Base-by-base conservation (phyloP, 2,888 invertebrate species). In the Drosophila kuntzei region DNA sequence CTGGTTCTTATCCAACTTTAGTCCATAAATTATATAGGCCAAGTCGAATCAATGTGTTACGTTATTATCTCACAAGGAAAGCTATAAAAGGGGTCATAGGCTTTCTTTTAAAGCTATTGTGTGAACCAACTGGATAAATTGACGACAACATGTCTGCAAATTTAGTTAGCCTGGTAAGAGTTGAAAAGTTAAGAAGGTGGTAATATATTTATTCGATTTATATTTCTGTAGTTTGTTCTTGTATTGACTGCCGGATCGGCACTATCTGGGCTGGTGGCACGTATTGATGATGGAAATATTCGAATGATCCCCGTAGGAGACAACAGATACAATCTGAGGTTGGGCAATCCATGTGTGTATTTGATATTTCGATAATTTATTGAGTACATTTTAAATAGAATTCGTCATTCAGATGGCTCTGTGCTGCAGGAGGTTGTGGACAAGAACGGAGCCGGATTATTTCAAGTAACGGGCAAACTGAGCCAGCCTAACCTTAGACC, bases 41-140 rank as follows among this genome's bases (percentile, higher is more conserved):
- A 60, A 71, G 47, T 20, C 65, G 47, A 79, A 80, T 82, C 61
- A 55, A 76, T 79, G 36, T 50, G 75, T 61, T 62, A 47, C 49
- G 58, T 37, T 16, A n/a, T 16, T 32, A 51, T 47, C 36, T 27
- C 14, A 47, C 22, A 6, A 53, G 8, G 11, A 34, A 37, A 25
- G 14, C 25, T 51, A 62, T 71, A 71, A 43, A 71, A 46, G 8
- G 46, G 22, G 2, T 27, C 8, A 54, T 49, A 16, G 34, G 7
- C 12, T 14, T 5, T 25, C 12, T 16, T 25, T n/a, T 7, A 6
- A 20, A 4, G 5, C 18, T 27, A 36, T 22, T 22, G 9, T 6
- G 11, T 3, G 2, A 37, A 3, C 1, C 8, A 14, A 11, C 2
- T 18, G 7, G 16, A 29, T 14, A 27, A 20, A 12, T 34, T 27